Conservation (phyloP, 92 coral and sea anemone genomes). For the Paramuricea clavata region DNA sequence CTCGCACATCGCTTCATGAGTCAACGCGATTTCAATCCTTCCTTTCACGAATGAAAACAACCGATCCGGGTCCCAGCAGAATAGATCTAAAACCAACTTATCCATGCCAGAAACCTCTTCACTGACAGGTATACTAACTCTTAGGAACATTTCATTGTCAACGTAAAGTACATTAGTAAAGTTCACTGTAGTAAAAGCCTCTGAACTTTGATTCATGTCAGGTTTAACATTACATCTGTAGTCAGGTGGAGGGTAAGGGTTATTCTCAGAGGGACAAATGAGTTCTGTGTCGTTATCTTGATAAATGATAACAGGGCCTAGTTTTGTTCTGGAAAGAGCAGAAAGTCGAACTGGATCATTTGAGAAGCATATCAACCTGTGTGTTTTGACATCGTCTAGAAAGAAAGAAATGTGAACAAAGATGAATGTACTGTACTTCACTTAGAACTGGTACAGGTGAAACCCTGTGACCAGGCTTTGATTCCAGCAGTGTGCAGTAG, state of each 20-base stretch:
- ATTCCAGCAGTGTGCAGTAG: no score
- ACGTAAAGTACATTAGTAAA: conserved; percentile 4
- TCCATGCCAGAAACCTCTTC: background rate
- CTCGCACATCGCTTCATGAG: background rate
- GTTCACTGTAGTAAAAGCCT: background rate
- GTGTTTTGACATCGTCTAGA: conserved; percentile 4
- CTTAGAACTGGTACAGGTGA: no score
- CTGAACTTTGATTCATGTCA: conserved; percentile 10
- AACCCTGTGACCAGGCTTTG: no score
- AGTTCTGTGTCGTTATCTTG: background rate
- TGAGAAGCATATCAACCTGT: conserved; percentile 17
- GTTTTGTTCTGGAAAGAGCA: background rate
- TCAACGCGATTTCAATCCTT: background rate
- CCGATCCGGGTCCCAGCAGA: conserved; percentile 15
- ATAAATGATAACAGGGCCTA: conserved; percentile 20
- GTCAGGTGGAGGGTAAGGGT: background rate
- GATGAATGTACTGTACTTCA: no score
- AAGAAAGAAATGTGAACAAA: background rate
- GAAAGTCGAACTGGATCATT: background rate
- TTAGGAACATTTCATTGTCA: conserved; percentile 24
- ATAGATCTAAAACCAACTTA: background rate
- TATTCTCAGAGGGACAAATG: background rate
- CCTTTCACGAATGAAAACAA: conserved; percentile 8
- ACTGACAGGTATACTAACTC: conserved; percentile 7
- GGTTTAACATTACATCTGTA: conserved; percentile 27